Evolutionary conservation across 2,113 vertebrate genomes (phyloP).

Genomic region (Rhodinocichla rosea): DNA sequence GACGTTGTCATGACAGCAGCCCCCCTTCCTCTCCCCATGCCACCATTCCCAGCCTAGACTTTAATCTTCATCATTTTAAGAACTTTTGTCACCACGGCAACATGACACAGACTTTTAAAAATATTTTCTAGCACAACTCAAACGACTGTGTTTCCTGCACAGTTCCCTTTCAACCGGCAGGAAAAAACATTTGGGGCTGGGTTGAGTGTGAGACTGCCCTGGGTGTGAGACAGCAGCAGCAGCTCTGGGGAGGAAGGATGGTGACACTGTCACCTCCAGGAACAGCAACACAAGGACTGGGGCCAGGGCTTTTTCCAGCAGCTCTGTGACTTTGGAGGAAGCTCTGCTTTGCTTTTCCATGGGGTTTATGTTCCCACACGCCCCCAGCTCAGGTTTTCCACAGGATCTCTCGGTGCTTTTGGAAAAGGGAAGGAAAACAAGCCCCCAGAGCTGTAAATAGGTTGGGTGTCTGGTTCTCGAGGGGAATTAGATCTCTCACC

Average conservation of each 20-base stretch:
- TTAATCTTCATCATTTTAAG: slow-evolving; percentile 39
- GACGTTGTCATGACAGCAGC: slow-evolving; percentile 37
- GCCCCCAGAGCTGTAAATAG: neutral
- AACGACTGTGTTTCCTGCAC: neutral
- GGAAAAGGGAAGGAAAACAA: neutral
- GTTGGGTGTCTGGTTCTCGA: neutral
- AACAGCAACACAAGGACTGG: neutral
- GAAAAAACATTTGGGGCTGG: neutral
- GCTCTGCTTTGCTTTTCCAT: neutral
- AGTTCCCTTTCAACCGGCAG: neutral
- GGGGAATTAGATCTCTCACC: neutral
- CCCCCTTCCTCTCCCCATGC: slow-evolving; percentile 19
- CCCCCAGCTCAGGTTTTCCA: neutral
- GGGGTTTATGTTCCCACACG: neutral
- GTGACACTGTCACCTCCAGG: neutral
- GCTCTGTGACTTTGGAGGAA: neutral
- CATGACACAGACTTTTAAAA: slow-evolving; percentile 32
- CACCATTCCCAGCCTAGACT: slow-evolving; percentile 30
- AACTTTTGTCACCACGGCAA: slow-evolving; percentile 63
- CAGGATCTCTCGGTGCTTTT: neutral
- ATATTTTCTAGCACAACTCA: slow-evolving; percentile 35
- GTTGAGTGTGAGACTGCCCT: neutral
- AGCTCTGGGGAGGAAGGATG: neutral
- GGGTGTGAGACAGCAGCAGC: neutral
- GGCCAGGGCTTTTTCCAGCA: neutral